A percentile compares a stretch with the other conserved stretches of the same genome.
phyloP scores from a whole-genome alignment of 2,797 vertebrate species.

The Synaphobranchus kaupii region DNA sequence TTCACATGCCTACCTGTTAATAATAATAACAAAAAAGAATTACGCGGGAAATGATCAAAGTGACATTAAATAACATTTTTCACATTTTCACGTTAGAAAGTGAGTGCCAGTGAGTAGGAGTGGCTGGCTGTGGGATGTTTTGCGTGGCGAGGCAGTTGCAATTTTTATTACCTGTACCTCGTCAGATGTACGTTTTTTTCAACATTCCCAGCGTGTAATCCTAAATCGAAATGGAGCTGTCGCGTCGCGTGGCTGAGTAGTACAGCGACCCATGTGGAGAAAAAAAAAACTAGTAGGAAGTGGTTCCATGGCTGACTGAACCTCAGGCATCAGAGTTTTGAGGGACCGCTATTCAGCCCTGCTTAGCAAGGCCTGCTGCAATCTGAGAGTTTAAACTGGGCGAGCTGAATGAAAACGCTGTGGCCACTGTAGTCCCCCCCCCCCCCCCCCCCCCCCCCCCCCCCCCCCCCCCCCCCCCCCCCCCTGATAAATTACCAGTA shows the following conservation, averaged over 20 bases:
- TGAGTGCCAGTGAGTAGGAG: neutral
- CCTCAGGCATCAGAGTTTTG: slow-evolving; percentile 26
- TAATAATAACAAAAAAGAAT: neutral
- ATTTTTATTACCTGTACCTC: neutral
- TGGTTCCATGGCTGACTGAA: slow-evolving; percentile 36
- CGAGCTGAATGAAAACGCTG: slow-evolving; percentile 47
- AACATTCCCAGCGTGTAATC: neutral
- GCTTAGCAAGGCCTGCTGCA: slow-evolving; percentile 33
- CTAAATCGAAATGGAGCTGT: neutral
- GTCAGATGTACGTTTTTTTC: neutral
- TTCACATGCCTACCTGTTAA: too few species aligned
- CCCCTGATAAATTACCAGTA: slow-evolving; percentile 50
- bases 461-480: neutral
- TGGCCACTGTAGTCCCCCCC: slow-evolving; percentile 35
- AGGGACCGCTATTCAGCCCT: slow-evolving; percentile 33
- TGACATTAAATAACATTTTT: neutral
- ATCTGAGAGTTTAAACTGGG: slow-evolving; percentile 28
- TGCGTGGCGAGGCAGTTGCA: neutral
- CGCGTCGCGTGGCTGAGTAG: neutral
- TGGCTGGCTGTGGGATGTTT: neutral
- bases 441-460: slow-evolving; percentile 28
- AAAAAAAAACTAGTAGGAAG: neutral
- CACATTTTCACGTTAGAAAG: neutral
- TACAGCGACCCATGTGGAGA: neutral
- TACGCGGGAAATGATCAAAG: neutral